Percentiles rank a stretch among this genome's conserved stretches.
phyloP scores from a whole-genome alignment of 2,888 invertebrate genomes.

The Dione juno region DNA sequence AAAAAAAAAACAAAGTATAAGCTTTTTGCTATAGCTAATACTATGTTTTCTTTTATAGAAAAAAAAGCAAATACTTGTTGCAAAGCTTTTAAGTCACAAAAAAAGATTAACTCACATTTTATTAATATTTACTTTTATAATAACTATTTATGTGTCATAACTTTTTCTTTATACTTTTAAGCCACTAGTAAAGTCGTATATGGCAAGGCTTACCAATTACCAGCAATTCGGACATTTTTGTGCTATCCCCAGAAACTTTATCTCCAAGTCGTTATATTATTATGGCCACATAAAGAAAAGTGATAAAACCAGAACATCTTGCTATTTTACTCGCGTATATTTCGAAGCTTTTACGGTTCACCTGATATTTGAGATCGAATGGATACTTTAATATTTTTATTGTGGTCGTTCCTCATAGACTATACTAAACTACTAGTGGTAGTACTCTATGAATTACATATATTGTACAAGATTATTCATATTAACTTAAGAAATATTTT shows the following conservation, averaged over 20 bases:
- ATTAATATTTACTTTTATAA: background rate
- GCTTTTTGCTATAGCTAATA: no score
- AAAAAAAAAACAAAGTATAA: no score
- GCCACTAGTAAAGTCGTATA: constrained; percentile 6
- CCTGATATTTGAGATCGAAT: constrained; percentile 36
- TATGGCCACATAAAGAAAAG: constrained; percentile 38
- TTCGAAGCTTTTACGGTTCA: constrained; percentile 36
- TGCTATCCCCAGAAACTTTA: constrained; percentile 33
- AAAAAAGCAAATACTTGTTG: no score
- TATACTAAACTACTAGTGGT: constrained; percentile 2
- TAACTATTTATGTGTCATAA: constrained; percentile 1
- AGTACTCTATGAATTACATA: background rate
- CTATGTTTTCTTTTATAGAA: no score
- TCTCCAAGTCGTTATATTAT: constrained; percentile 39
- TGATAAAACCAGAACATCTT: constrained; percentile 56
- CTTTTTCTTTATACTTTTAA: constrained; percentile 15
- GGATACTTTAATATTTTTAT: constrained; percentile 38
- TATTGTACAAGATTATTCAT: background rate
- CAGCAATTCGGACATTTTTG: constrained; percentile 34
- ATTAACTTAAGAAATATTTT: background rate
- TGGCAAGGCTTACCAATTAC: constrained; percentile 28
- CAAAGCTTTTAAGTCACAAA: background rate
- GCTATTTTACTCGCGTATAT: constrained; percentile 56
- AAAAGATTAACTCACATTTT: background rate
- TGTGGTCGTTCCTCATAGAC: constrained; percentile 10